Base-by-base conservation (phyloP, 2,888 invertebrate species). In the Eupithecia pulchellata region DNA sequence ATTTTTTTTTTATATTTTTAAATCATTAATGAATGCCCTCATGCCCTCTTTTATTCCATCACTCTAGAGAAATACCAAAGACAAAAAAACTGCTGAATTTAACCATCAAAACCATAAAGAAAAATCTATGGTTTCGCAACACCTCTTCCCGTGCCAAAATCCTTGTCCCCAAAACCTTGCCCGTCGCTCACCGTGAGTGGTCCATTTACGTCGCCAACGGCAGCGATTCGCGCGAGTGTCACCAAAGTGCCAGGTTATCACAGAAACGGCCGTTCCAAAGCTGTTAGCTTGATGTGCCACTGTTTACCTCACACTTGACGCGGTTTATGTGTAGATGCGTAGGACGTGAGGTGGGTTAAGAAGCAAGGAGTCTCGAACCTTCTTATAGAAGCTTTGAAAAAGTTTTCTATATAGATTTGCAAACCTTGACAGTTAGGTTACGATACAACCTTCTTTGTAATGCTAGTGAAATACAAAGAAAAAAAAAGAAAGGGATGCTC, bases 131-230 rank as follows among this genome's bases (percentile, higher is more conserved):
- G 25, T 52, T 25, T 14, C 63, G 30, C 39, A 62, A 39, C 55
- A 68, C 14, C 20, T 39, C n/a, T n/a, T 42, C 27, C 32, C 32
- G 20, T 47, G 39, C 57, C 57, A 57, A 52, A 66, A 30, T 27
- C 62, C 13, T 30, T 36, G 20, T 39, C 6, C 74, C 75, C 77
- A 55, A 14, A 73, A 25, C 55, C 81, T 84, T 81, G 69, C 71
- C 84, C 91, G 91, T 93, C 91, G 89, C 81, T 93, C 92, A 92
- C 88, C 86, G 88, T 87, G 91, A 93, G 91, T 87, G 88, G 82
- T 84, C 92, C 89, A 93, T 93, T 52, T 91, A 93, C 82, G 93
- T 93, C 92, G 86, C 82, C 86, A 92, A 93, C 88, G 87, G 89
- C 87, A 86, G 85, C 81, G 83, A 84, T 81, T 85, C 87, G 52